Evolutionary conservation across 2,113 vertebrate genomes (phyloP).

Genomic region (Romanogobio albipinnatus): DNA sequence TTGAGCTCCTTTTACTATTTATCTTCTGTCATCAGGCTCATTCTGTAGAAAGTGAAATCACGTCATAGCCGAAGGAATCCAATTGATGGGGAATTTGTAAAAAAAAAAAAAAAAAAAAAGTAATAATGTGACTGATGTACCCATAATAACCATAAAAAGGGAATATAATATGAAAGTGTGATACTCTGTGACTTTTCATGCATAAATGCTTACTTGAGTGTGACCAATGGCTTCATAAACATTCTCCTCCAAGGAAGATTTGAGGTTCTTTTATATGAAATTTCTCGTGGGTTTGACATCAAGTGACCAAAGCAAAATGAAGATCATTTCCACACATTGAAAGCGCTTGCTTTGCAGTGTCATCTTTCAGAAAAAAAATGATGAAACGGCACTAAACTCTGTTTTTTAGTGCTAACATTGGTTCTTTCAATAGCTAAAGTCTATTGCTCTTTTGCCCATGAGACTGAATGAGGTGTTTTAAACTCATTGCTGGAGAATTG

Average conservation of each 20-base stretch:
- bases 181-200: constrained; percentile 25
- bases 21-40: constrained; percentile 38
- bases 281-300: constrained; percentile 8
- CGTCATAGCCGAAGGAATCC: constrained; percentile 10
- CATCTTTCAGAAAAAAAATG: background rate
- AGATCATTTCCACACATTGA: background rate
- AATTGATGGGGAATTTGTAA: background rate
- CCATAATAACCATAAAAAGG: constrained; percentile 20
- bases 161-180: constrained; percentile 8
- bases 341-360: background rate
- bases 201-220: constrained; percentile 27
- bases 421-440: constrained; percentile 1
- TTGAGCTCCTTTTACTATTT: constrained; percentile 40
- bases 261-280: background rate
- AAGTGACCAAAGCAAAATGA: constrained; percentile 29
- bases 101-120: background rate
- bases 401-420: background rate
- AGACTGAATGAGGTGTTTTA: background rate
- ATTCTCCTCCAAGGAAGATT: constrained; percentile 16
- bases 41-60: constrained; percentile 27
- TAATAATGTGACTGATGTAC: background rate
- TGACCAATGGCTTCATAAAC: constrained; percentile 41
- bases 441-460: constrained; percentile 6
- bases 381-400: background rate
- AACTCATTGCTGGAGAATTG: background rate